These are phyloP conservation scores for Pimephales promelas DNA, from an alignment of 2,113 vertebrate genomes.

Conservation along the genomic window DNA sequence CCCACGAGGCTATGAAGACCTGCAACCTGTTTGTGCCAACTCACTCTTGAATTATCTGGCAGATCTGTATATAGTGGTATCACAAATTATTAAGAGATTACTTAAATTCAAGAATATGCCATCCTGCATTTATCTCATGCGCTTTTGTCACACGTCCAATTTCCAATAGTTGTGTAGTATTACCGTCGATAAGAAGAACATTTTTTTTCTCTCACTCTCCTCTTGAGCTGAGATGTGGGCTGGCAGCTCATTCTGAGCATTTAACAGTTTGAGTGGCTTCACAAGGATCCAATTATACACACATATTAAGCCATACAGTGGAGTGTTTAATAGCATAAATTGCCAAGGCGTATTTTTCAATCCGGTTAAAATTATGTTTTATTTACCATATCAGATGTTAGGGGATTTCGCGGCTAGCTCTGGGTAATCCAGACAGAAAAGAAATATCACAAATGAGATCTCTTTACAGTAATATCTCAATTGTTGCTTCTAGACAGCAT, in stretches of 20 bases:
- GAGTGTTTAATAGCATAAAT: conserved; percentile 43
- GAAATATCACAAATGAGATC: not conserved
- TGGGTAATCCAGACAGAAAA: not conserved
- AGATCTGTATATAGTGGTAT: not conserved
- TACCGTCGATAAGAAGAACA: not conserved
- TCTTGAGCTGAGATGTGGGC: conserved; percentile 33
- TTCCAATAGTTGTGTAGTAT: not conserved
- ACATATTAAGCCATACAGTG: conserved; percentile 40
- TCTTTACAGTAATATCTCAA: not conserved
- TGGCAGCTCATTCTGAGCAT: conserved; percentile 29
- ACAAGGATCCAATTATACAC: conserved; percentile 46
- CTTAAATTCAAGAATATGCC: not conserved
- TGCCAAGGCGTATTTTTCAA: conserved; percentile 19
- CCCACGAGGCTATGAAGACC: not conserved
- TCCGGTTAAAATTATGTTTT: conserved; percentile 18
- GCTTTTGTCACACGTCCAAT: not conserved
- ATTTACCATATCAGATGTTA: not conserved
- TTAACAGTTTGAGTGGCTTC: conserved; percentile 34
- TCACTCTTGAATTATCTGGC: not conserved
- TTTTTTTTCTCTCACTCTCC: not conserved
- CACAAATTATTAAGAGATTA: not conserved
- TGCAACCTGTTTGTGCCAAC: not conserved
- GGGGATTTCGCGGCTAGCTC: not conserved
- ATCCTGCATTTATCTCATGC: not conserved
- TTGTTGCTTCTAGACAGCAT: not conserved